These are phyloP conservation scores for Catharus bicknelli DNA, from an alignment of 2,113 vertebrate species.

Conservation along the genomic window DNA sequence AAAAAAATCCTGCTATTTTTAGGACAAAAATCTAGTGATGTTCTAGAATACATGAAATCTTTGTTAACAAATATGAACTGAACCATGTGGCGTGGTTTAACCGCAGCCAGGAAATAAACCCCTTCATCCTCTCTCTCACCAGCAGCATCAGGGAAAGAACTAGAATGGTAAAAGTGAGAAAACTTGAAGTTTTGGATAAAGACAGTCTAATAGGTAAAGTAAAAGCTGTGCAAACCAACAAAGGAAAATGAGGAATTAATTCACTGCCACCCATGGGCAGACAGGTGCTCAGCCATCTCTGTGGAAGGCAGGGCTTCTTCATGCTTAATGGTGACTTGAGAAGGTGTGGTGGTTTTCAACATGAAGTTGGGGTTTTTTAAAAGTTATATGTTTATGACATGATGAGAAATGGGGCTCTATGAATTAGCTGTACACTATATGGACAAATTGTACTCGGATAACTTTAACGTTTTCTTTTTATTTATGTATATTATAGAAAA, in stretches of 20 bases:
- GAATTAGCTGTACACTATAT: not conserved
- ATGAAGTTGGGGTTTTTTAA: fast-evolving
- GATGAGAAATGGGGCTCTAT: not conserved
- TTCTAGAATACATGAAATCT: not conserved
- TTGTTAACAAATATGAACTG: not conserved
- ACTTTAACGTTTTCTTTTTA: not conserved
- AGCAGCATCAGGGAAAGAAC: not conserved
- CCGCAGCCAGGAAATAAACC: not conserved
- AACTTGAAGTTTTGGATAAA: not conserved
- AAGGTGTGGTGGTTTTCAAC: not conserved
- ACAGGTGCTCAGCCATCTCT: not conserved
- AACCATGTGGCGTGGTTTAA: not conserved
- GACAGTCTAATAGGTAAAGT: not conserved
- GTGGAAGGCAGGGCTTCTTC: not conserved
- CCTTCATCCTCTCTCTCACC: not conserved
- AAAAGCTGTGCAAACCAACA: not conserved
- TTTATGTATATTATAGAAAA: not conserved
- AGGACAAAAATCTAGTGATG: not conserved
- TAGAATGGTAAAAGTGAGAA: not conserved
- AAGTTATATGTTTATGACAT: not conserved
- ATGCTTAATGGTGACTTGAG: not conserved
- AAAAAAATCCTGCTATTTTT: not conserved
- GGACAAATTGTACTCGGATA: not conserved
- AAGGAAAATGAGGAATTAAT: not conserved
- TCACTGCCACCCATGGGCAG: not conserved